Percentiles rank a stretch among this genome's conserved stretches.
These are phyloP conservation scores for Diphyllodes magnificus DNA, from an alignment of 2,113 vertebrate genomes.

Conservation along the genomic window DNA sequence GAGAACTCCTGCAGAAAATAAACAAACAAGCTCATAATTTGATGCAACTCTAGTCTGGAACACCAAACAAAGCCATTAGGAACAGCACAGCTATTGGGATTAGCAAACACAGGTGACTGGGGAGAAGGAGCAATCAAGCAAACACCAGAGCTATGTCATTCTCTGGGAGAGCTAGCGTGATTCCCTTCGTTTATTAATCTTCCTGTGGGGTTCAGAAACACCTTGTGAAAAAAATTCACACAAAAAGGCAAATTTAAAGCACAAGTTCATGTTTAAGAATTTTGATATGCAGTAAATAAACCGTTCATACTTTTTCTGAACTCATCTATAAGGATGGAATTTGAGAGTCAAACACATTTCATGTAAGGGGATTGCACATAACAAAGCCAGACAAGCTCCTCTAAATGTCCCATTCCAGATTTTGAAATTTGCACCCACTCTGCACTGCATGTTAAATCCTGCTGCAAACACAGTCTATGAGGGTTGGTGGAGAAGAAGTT, in stretches of 20 bases:
- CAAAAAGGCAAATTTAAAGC: background rate
- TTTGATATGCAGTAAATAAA: background rate
- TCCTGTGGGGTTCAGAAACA: background rate
- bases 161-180: background rate
- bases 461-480: background rate
- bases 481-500: background rate
- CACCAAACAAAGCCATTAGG: conserved; percentile 55
- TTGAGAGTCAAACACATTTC: background rate
- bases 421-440: background rate
- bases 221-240: background rate
- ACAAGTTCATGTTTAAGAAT: background rate
- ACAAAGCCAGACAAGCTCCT: background rate
- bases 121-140: background rate
- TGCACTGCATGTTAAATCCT: background rate
- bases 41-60: conserved; percentile 48
- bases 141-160: background rate
- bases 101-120: conserved; percentile 32
- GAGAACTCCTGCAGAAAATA: conserved; percentile 37
- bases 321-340: background rate
- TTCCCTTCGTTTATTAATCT: background rate
- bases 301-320: background rate
- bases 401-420: background rate
- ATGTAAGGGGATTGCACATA: background rate
- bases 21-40: conserved; percentile 44
- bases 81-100: conserved; percentile 8